Percentiles rank a stretch among this genome's conserved stretches.
phyloP scores from a whole-genome alignment of 2,888 invertebrate genomes.

The Drosophila barbarae region DNA sequence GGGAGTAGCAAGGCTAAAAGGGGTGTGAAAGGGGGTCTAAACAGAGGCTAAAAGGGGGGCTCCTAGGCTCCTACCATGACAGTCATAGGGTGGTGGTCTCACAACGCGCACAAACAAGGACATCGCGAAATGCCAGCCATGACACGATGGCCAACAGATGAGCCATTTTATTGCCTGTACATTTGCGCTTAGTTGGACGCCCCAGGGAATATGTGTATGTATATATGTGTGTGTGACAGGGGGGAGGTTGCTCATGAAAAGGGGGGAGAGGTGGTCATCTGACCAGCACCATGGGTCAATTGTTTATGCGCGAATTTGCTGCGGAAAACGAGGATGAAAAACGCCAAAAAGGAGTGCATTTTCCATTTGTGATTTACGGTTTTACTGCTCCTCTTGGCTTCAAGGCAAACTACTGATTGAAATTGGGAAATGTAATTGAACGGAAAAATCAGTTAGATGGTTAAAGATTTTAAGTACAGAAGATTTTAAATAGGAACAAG shows the following conservation, averaged over 20 bases:
- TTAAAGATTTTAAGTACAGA: background rate
- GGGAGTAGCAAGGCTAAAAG: background rate
- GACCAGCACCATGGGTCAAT: constrained; percentile 33
- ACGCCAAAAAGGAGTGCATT: constrained; percentile 15
- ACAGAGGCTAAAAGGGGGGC: background rate
- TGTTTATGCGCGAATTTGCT: constrained; percentile 49
- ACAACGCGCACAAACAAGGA: constrained; percentile 17
- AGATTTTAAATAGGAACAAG: too few relatives aligned
- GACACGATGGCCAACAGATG: constrained; percentile 62
- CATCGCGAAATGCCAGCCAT: constrained; percentile 30
- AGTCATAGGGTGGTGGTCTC: background rate
- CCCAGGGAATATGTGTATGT: background rate
- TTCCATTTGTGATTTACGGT: constrained; percentile 28
- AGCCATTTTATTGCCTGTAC: constrained; percentile 66
- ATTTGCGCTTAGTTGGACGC: constrained; percentile 45
- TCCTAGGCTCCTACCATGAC: too few relatives aligned
- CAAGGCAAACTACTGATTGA: constrained; percentile 9
- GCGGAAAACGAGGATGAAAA: constrained; percentile 9
- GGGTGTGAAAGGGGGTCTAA: background rate
- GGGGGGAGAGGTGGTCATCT: background rate
- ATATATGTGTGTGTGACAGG: too few relatives aligned
- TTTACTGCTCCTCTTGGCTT: constrained; percentile 1
- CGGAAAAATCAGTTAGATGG: constrained; percentile 5
- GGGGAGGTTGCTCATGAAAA: too few relatives aligned
- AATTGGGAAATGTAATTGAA: constrained; percentile 7